Evolutionary conservation across 2,797 vertebrate species (phyloP), one percentile per base, ranked within the genome.

Genomic region (Bufotes viridis): DNA sequence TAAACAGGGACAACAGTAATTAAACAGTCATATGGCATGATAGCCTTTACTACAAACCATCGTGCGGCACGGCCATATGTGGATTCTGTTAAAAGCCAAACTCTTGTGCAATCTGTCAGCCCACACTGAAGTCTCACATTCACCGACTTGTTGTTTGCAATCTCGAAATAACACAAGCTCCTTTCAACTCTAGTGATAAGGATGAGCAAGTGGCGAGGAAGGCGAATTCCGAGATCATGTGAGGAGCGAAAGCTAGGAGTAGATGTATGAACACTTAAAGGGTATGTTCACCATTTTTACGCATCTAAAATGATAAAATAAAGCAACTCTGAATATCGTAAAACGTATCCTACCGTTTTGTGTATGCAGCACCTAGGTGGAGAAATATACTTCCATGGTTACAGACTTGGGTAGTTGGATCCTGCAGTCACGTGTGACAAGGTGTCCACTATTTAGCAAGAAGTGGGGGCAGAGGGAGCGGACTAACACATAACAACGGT

Each of bases 11-110:
- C 74, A 67, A 63, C 84, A 85, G 74, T 67, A 78, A 85, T 85
- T 78, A 85, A 76, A 85, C 22, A 78, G 84, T 86, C 75, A 86
- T 86, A 86, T 86, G 84, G 84, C 75, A 86, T 65, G 84, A 78
- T 78, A 86, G 84, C 74, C 84, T 78, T 78, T 76, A 78, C 83
- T 85, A 75, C 57, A 76, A 61, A 84, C 53, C 10, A 61, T 85
- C 72, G 29, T 53, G 83, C 72, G 55, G 29, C 57, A 85, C 7
- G 83, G 70, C 75, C 84, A 86, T 86, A 86, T 78, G 75, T 86
- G 84, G 26, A 29, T 63, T 63, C 57, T 67, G 84, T 76, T 65
- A 29, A 85, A 78, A 85, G 84, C 74, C n/a, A 60, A 85, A 53
- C 58, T 67, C 84, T 57, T 17, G 60, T 65, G 60, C 84, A 86